These are phyloP conservation scores for Zaprionus inermis DNA, from an alignment of 1,140 invertebrate species.

Conservation along the genomic window DNA sequence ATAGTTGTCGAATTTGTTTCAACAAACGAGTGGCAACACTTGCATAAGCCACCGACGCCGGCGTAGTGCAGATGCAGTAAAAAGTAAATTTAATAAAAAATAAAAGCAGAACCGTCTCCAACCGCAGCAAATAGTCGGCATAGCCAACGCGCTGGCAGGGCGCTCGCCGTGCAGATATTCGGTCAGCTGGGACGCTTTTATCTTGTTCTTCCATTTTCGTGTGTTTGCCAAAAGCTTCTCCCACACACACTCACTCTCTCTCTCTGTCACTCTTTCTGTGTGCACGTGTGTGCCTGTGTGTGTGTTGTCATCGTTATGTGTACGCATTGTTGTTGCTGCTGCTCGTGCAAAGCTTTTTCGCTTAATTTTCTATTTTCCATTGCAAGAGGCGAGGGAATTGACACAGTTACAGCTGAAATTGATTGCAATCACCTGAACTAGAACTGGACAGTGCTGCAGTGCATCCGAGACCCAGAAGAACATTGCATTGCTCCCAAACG, in stretches of 20 bases:
- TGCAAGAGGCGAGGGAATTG: constrained; percentile 35
- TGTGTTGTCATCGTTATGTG: constrained; percentile 66
- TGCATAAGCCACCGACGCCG: no score
- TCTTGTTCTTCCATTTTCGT: constrained; percentile 25
- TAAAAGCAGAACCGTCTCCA: constrained; percentile 1
- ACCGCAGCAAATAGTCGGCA: background rate
- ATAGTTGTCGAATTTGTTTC: no score
- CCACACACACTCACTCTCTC: background rate
- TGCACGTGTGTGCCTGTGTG: background rate
- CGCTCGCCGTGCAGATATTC: constrained; percentile 13
- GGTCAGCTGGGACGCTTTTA: constrained; percentile 47
- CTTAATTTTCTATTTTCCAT: constrained; percentile 46
- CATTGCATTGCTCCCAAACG: no score
- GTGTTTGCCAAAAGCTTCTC: constrained; percentile 45
- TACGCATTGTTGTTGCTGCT: constrained; percentile 46
- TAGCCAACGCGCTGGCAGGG: background rate
- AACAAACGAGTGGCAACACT: no score
- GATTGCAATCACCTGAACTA: background rate
- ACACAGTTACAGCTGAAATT: constrained; percentile 32
- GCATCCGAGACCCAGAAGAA: background rate
- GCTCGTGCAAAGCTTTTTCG: constrained; percentile 48
- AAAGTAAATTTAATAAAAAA: background rate
- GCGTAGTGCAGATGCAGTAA: no score
- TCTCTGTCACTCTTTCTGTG: background rate
- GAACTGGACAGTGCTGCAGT: background rate